A percentile compares a stretch with the other conserved stretches of the same genome.
Evolutionary conservation across 2,113 vertebrate genomes (phyloP).

Genomic region (Spea multiplicata): DNA sequence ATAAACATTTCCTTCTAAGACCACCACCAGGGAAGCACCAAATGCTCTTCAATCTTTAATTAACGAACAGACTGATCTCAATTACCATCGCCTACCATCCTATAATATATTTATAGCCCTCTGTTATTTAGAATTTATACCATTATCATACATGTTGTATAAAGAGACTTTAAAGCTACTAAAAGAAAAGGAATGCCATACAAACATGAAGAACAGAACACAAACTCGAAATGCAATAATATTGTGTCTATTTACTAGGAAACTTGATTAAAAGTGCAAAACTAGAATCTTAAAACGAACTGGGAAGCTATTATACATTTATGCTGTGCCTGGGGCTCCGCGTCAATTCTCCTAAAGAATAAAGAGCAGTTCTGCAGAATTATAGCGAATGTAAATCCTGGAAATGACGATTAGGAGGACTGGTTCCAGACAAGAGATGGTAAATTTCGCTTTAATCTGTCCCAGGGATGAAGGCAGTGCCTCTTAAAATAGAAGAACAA

Average conservation of each 20-base stretch:
- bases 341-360: neutral
- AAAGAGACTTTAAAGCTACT: neutral
- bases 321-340: neutral
- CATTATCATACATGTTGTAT: neutral
- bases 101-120: neutral
- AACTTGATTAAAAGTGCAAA: neutral
- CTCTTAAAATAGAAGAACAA: neutral
- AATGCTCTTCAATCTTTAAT: no score
- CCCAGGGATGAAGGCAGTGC: neutral
- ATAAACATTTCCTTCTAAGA: no score
- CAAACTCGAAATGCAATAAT: neutral
- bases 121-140: neutral
- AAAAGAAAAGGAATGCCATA: neutral
- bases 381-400: neutral
- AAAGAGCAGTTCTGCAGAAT: neutral
- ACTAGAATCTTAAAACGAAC: neutral
- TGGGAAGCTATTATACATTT: neutral
- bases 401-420: neutral
- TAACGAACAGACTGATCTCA: no score
- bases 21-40: no score
- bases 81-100: no score
- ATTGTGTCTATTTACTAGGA: neutral
- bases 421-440: neutral
- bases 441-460: neutral
- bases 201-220: neutral